Percentiles rank a stretch among this genome's conserved stretches.
Conservation (phyloP, 2,113 vertebrate species). For the Gobius niger region DNA sequence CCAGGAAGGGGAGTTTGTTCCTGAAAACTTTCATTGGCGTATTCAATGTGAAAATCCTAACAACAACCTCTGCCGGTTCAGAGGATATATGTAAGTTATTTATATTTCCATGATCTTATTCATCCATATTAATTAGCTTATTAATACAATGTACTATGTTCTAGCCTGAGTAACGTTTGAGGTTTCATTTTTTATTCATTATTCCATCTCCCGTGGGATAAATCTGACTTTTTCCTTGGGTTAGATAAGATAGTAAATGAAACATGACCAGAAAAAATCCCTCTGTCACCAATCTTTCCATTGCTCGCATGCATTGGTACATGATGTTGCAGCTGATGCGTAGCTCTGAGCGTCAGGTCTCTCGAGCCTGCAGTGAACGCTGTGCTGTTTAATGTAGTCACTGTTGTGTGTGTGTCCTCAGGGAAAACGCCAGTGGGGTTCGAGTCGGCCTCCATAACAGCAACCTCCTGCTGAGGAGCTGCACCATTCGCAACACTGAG, state of each 20-base stretch:
- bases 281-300: not conserved
- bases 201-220: too few species aligned
- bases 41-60: conserved; percentile 95
- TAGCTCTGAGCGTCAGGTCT: not conserved
- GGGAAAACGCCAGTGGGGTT: conserved; percentile 82
- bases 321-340: not conserved
- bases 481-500: conserved; percentile 90
- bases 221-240: too few species aligned
- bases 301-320: not conserved
- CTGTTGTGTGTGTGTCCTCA: conserved; percentile 51
- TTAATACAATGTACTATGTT: too few species aligned
- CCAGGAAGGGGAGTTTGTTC: conserved; percentile 83
- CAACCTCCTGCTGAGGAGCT: conserved; percentile 90
- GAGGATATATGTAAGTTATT: conserved; percentile 89
- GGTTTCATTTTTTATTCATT: too few species aligned
- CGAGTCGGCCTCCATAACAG: conserved; percentile 86
- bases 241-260: too few species aligned
- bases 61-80: conserved; percentile 85
- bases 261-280: too few species aligned
- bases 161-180: too few species aligned
- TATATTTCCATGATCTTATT: not conserved
- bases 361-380: not conserved
- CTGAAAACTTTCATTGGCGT: conserved; percentile 83
- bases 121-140: not conserved
- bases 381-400: not conserved